These are phyloP conservation scores for Ernsta delagoae DNA, from an alignment of 2,888 invertebrate species.

Conservation along the genomic window DNA sequence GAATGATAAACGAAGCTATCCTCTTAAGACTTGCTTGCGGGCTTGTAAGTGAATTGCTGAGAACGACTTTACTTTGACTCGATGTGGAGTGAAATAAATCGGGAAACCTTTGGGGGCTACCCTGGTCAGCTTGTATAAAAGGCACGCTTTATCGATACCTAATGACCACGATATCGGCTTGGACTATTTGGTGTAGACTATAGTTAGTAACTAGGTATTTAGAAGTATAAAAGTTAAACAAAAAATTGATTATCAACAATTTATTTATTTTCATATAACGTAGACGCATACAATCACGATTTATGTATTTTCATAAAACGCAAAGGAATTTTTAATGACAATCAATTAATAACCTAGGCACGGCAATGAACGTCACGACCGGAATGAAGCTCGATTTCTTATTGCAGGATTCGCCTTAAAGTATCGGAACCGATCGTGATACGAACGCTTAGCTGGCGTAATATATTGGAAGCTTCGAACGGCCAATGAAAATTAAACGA, in stretches of 20 bases:
- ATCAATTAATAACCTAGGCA: conserved; percentile 50
- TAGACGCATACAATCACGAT: too few species aligned
- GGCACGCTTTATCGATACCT: too few species aligned
- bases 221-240: too few species aligned
- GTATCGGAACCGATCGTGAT: conserved; percentile 61
- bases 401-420: conserved; percentile 50
- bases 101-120: not conserved
- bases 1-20: conserved; percentile 22
- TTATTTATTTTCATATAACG: too few species aligned
- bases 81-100: not conserved
- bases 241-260: too few species aligned
- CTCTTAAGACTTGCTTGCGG: conserved; percentile 4
- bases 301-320: not conserved
- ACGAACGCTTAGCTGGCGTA: conserved; percentile 58
- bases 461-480: conserved; percentile 54
- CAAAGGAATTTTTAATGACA: conserved; percentile 40
- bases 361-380: conserved; percentile 58
- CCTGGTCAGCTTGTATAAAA: not conserved
- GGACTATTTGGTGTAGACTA: too few species aligned
- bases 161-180: too few species aligned
- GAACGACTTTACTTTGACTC: not conserved
- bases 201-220: too few species aligned
- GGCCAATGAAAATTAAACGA: conserved; percentile 36
- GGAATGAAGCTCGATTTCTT: conserved; percentile 65
- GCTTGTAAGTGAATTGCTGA: conserved; percentile 5